Evolutionary conservation across 2,113 vertebrate genomes (phyloP), one percentile per base, ranked within the genome.

Genomic region (Megaceryle torquata): DNA sequence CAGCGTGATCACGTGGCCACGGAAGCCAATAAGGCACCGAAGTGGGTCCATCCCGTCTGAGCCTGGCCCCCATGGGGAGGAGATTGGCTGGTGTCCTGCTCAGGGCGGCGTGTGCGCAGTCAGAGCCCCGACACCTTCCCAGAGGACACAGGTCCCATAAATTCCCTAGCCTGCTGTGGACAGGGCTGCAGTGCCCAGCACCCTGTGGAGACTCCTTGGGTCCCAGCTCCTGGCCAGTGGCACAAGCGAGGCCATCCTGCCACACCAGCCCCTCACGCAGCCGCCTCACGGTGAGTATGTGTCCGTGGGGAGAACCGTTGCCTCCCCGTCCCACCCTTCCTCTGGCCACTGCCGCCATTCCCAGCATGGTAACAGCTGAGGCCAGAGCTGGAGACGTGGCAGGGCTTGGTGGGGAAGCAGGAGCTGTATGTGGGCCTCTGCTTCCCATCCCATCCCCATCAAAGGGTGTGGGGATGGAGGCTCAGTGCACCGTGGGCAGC

Each of bases 11-110:
- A 97, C 97, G 96, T 97, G 97, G 93, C 92, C 57, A 1, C 50
- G 37, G 82, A 97, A 95, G 93, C 97, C 97, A 98, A 97, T 97
- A 92, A 96, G 91, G 94, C 94, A 89, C 95, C 88, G 33, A 95
- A 93, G 61, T 84, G 80, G 85, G 94, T 94, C 92, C 89, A 92
- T 93, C 91, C 69, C 79, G 5, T 70, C 94, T 88, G 96, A 96
- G 96, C 95, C 96, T 96, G 92, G 97, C 96, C 96, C 96, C 96
- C 71, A 2, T 4, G 96, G 96, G 97, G 96, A 95, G 94, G 96
- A 95, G 96, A 96, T 95, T 95, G 93, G 93, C 89, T 6, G 46
- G 82, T 90, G 96, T 96, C 95, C 95, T 92, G 91, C 88, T 17
- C 28, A 10, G 79, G 57, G 29, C 60, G 71, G 84, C 3, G 92